Percentiles rank a stretch among this genome's conserved stretches.
Conservation (phyloP, 1,140 invertebrate genomes). For the Dendrolimus kikuchii region DNA sequence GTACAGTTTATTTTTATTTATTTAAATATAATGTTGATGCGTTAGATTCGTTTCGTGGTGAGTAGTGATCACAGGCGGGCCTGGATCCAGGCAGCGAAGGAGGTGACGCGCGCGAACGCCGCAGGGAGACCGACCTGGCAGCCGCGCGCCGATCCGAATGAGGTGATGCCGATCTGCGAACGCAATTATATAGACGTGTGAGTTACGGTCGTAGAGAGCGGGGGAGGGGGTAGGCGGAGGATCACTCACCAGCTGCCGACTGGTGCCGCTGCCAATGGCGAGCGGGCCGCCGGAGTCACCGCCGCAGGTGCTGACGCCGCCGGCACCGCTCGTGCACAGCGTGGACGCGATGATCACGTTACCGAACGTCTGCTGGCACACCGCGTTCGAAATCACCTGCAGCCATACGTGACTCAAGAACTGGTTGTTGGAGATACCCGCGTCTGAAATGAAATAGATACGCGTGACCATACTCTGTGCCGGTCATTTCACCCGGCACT, state of each 20-base stretch:
- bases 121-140: constrained; percentile 22
- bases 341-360: constrained; percentile 1
- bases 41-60: too few species aligned
- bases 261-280: constrained; percentile 2
- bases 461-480: not conserved
- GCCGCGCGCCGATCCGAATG: constrained; percentile 46
- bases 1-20: too few species aligned
- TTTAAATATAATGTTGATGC: not conserved
- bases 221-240: too few species aligned
- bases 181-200: not conserved
- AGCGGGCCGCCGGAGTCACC: constrained; percentile 10
- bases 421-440: constrained; percentile 1
- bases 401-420: constrained; percentile 4
- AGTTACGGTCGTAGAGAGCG: too few species aligned
- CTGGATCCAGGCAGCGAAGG: constrained; percentile 22
- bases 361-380: constrained; percentile 1
- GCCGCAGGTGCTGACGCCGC: constrained; percentile 2
- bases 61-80: constrained; percentile 6
- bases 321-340: constrained; percentile 2
- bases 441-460: not conserved
- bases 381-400: constrained; percentile 4
- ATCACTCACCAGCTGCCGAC: constrained; percentile 1
- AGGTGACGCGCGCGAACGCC: constrained; percentile 27
- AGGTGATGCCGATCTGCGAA: constrained; percentile 69
- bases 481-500: not conserved